Base-by-base conservation (phyloP, 1,140 invertebrate genomes). In the Uloborus diversus region DNA sequence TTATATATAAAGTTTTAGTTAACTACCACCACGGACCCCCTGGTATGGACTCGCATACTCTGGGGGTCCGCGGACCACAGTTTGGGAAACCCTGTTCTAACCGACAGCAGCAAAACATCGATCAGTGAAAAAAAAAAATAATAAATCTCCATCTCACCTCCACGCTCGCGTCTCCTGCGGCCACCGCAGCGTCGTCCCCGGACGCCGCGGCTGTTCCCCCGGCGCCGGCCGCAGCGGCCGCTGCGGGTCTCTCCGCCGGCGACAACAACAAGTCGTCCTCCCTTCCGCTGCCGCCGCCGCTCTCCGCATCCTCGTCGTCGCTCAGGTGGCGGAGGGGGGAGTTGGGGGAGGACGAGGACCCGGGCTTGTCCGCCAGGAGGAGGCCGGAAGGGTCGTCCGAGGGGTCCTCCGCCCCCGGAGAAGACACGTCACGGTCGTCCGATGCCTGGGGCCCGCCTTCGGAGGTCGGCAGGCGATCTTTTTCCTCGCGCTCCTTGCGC, bases 401-500 rank as follows among this genome's bases (percentile, higher is more conserved):
- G 20, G 64, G 65, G 25, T 47, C 51, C 9, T 68, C 64, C n/a
- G n/a, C n/a, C 35, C 59, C 76, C 32, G 69, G 33, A 17, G 53
- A 51, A 25, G 64, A 53, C 47, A 13, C 32, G 62, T 56, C 27
- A 32, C 11, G 73, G 65, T 28, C 33, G 27, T 17, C 20, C 9
- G n/a, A n/a, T 28, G 27, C 51, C 7, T 7, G 17, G 7, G 11
- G 5, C 49, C 5, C 5, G 20, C 68, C 81, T 0, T 79, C 81
- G 42, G 62, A 61, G 49, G 70, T 61, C 33, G 79, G 51, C 61
- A 62, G 62, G 61, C 64, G 56, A 80, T 81, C 79, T 35, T 82
- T 84, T 65, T 81, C 66, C 56, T 83, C 79, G 32, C 75, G 94
- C 85, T 96, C 94, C 85, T 96, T 94, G 88, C 95, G 95, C 84